Evolutionary conservation across 2,113 vertebrate genomes (phyloP).

Genomic region (Amazona guildingii): DNA sequence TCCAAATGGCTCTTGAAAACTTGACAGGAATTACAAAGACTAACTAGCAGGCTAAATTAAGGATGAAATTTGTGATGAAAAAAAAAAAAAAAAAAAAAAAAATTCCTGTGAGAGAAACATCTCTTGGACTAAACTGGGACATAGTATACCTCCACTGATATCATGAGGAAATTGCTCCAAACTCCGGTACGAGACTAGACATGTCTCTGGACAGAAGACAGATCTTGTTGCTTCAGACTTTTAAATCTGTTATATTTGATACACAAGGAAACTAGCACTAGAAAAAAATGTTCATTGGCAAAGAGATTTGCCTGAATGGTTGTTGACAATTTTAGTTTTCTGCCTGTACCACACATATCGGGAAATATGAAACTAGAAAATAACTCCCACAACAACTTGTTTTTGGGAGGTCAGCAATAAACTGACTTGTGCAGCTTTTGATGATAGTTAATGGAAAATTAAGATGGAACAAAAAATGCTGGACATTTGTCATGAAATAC

Average conservation of each 20-base stretch:
- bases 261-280: neutral
- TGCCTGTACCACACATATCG: accelerated
- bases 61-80: neutral
- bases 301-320: neutral
- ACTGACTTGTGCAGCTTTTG: neutral
- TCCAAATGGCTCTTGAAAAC: neutral
- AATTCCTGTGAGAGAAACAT: neutral
- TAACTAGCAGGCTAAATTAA: neutral
- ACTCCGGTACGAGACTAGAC: neutral
- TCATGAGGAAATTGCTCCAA: neutral
- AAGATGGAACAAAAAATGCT: neutral
- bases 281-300: neutral
- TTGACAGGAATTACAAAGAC: neutral
- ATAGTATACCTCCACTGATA: neutral
- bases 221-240: neutral
- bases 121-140: neutral
- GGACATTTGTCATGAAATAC: neutral
- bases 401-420: neutral
- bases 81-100: neutral
- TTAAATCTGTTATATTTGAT: neutral
- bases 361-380: neutral
- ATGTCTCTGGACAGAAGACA: neutral
- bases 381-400: neutral
- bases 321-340: neutral
- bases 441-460: neutral